phyloP scores from a whole-genome alignment of 2,113 vertebrate genomes.

The Xerus inauris region DNA sequence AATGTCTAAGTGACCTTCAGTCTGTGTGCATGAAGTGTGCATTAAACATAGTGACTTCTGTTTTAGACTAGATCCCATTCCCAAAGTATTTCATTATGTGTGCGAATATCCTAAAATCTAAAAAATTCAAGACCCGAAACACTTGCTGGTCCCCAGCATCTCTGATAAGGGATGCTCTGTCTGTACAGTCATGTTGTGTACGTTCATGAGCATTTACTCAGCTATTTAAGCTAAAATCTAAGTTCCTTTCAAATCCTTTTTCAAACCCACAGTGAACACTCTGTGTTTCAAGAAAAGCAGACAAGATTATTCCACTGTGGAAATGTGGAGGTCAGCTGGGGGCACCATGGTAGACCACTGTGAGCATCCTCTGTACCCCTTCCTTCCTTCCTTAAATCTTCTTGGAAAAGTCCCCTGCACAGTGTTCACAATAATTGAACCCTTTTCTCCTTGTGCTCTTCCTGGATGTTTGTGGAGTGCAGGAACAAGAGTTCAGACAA shows the following conservation, averaged over 20 bases:
- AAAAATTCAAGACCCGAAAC: background rate
- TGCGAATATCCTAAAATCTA: background rate
- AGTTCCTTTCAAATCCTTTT: background rate
- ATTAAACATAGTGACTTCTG: background rate
- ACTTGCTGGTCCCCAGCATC: background rate
- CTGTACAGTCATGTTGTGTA: background rate
- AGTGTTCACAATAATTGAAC: background rate
- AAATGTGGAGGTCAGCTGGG: background rate
- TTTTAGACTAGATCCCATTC: background rate
- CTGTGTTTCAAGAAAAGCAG: background rate
- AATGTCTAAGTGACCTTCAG: background rate
- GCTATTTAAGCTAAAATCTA: background rate
- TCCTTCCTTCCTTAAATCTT: background rate
- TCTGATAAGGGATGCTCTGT: too few species aligned
- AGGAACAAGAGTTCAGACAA: background rate
- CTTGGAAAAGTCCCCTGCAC: background rate
- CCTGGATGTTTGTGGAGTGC: background rate
- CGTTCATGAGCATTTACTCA: background rate
- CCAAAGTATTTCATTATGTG: too few species aligned
- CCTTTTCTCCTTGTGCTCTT: background rate
- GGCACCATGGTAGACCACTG: background rate
- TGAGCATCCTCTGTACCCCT: background rate
- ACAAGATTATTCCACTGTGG: background rate
- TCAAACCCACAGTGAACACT: background rate
- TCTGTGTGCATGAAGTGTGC: background rate